Conservation (phyloP, 2,797 vertebrate genomes). For the Lophius americanus region DNA sequence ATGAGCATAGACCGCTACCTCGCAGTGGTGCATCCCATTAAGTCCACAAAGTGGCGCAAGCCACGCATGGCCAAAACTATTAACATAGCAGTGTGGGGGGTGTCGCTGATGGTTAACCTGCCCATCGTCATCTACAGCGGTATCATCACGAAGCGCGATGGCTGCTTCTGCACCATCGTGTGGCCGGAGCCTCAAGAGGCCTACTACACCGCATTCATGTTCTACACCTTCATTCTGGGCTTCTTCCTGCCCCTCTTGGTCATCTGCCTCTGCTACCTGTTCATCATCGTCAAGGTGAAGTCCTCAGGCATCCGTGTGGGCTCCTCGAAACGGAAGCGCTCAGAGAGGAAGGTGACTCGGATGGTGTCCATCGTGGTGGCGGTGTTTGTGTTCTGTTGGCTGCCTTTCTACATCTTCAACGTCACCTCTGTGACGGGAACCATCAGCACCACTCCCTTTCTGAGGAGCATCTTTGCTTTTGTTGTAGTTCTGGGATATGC, state of each 20-base stretch:
- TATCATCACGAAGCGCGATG: conserved; percentile 85
- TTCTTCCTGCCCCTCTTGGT: conserved; percentile 94
- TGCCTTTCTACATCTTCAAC: conserved; percentile 97
- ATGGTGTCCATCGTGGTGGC: conserved; percentile 98
- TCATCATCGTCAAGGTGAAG: conserved; percentile 95
- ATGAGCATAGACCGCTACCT: conserved; percentile 97
- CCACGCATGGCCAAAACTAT: conserved; percentile 93
- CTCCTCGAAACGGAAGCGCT: conserved; percentile 93
- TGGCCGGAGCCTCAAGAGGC: conserved; percentile 93
- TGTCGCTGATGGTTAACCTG: conserved; percentile 94
- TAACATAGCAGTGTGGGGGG: conserved; percentile 90
- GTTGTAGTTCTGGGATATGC: conserved; percentile 95
- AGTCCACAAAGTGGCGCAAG: conserved; percentile 93
- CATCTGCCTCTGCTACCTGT: conserved; percentile 96
- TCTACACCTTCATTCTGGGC: conserved; percentile 94
- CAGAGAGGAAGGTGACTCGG: conserved; percentile 93
- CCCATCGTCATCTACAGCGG: conserved; percentile 95
- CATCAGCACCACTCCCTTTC: conserved; percentile 89
- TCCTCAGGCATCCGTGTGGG: conserved; percentile 93
- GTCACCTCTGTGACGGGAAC: conserved; percentile 91
- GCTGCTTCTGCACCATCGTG: conserved; percentile 92
- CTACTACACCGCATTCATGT: conserved; percentile 95
- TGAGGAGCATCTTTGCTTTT: conserved; percentile 94
- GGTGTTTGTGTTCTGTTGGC: conserved; percentile 97
- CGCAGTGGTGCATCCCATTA: conserved; percentile 96